Conservation (phyloP, 1,140 invertebrate genomes). For the Paraescarpia echinospica region DNA sequence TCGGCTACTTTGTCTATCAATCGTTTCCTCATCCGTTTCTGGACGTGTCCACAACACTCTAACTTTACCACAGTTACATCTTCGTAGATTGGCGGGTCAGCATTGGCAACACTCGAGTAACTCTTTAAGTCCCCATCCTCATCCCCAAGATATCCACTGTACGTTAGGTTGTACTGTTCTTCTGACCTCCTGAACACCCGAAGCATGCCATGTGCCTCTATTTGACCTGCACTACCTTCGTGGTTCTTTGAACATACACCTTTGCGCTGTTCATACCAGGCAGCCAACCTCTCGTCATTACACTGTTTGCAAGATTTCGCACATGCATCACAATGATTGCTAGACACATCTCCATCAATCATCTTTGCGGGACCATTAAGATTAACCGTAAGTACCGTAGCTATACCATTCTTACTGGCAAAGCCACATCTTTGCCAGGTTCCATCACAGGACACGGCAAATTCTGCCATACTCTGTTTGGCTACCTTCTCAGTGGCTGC, state of each 20-base stretch:
- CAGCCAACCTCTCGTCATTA: neutral
- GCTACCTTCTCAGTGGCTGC: no score
- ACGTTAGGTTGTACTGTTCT: conserved; percentile 1
- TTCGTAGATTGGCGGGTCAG: neutral
- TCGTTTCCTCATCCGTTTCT: no score
- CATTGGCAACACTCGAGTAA: neutral
- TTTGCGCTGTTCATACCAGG: conserved; percentile 4
- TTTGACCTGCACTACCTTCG: neutral
- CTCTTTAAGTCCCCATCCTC: neutral
- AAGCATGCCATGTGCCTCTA: neutral
- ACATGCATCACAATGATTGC: conserved; percentile 14
- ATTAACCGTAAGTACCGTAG: neutral
- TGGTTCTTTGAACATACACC: neutral
- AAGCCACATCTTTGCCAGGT: neutral
- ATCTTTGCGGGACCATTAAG: neutral
- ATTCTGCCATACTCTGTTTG: no score
- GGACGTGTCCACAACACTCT: neutral
- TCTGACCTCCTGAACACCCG: no score
- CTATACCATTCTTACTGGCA: conserved; percentile 11
- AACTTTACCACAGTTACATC: neutral
- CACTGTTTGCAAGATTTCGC: neutral
- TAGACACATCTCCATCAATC: neutral
- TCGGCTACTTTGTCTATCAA: no score
- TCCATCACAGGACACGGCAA: no score
- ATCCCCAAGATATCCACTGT: neutral